Conservation (phyloP, 2,113 vertebrate species). For the Elephantulus edwardii region DNA sequence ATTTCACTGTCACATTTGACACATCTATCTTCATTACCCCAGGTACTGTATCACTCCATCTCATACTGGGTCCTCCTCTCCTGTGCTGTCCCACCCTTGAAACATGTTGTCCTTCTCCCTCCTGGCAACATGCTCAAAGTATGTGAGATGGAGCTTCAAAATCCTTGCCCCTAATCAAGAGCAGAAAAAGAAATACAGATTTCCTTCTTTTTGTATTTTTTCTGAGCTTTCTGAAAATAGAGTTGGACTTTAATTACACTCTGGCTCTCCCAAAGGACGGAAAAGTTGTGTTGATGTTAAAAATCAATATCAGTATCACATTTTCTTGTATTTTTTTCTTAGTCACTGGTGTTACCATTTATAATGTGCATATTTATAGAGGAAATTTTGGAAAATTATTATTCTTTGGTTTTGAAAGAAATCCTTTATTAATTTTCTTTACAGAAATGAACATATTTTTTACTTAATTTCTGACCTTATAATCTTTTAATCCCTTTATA, state of each 20-base stretch:
- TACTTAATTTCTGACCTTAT: background rate
- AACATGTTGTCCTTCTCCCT: no score
- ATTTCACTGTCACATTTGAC: no score
- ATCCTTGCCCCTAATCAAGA: no score
- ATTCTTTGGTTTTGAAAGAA: slow-evolving; percentile 41
- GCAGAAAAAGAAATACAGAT: slow-evolving; percentile 36
- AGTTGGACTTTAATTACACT: slow-evolving; percentile 47
- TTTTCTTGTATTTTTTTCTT: slow-evolving; percentile 3
- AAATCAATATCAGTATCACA: slow-evolving; percentile 1
- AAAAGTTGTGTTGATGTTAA: slow-evolving; percentile 43
- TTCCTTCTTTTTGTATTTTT: slow-evolving; percentile 5
- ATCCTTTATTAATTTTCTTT: background rate
- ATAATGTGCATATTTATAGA: background rate
- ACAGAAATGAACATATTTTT: slow-evolving; percentile 17
- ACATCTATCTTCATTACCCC: no score
- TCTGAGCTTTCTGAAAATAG: slow-evolving; percentile 33
- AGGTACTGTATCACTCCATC: no score
- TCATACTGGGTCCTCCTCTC: no score
- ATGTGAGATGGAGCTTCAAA: no score
- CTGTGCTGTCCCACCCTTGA: no score
- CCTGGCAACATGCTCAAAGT: no score
- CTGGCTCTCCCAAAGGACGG: background rate
- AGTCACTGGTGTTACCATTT: slow-evolving; percentile 5
- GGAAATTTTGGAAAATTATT: no score
- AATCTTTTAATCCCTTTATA: background rate